Conservation (phyloP, 2,113 vertebrate genomes). For the Caretta caretta region DNA sequence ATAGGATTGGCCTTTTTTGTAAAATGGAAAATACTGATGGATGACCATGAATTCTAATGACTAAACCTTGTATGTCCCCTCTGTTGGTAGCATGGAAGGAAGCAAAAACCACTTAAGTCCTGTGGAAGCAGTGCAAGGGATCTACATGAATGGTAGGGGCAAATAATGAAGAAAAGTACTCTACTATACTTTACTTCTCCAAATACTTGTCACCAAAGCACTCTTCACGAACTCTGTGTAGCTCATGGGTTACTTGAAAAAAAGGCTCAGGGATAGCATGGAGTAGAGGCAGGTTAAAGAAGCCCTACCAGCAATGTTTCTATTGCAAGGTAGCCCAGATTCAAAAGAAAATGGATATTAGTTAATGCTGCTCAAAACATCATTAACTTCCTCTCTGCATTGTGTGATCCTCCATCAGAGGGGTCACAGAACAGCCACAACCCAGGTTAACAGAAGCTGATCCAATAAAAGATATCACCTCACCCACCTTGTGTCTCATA, state of each 20-base stretch:
- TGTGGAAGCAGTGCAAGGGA: neutral
- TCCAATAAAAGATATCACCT: neutral
- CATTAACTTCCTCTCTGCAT: neutral
- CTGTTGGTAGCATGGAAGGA: neutral
- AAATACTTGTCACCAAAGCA: neutral
- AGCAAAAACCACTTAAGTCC: neutral
- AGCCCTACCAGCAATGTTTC: neutral
- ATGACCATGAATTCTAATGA: neutral
- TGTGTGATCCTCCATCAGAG: neutral
- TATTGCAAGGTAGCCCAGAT: neutral
- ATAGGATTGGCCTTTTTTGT: neutral
- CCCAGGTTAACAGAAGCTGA: neutral
- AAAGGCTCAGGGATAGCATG: neutral
- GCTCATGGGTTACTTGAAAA: neutral
- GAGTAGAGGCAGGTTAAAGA: neutral
- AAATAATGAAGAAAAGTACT: neutral
- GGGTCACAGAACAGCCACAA: neutral
- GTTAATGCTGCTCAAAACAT: neutral
- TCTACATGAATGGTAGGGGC: neutral
- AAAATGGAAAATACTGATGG: neutral
- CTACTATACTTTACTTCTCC: neutral
- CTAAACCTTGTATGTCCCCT: neutral
- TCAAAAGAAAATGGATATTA: neutral
- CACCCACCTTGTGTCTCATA: neutral
- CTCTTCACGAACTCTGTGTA: neutral